Percentiles rank a stretch among this genome's conserved stretches.
These are phyloP conservation scores for Himalopsyche phryganea DNA, from an alignment of 1,140 invertebrate genomes.

Conservation along the genomic window DNA sequence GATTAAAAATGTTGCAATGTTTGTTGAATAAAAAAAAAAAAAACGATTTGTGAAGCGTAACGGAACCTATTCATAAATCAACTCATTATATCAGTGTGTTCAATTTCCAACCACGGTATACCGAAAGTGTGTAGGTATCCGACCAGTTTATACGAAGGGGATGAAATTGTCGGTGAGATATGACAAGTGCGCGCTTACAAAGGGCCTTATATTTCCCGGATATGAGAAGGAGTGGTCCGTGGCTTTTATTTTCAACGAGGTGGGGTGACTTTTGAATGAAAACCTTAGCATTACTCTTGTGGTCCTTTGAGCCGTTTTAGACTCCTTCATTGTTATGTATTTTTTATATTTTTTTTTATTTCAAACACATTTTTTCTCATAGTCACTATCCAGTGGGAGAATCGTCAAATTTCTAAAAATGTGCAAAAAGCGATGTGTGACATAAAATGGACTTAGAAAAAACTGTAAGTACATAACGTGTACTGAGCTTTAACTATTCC, in stretches of 20 bases:
- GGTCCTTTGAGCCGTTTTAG: not conserved
- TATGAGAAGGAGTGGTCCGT: conserved; percentile 7
- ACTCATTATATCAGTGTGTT: no score
- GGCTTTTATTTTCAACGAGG: not conserved
- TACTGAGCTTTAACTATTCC: no score
- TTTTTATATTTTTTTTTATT: not conserved
- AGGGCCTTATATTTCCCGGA: conserved; percentile 3
- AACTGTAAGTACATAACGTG: no score
- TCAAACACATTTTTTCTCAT: no score
- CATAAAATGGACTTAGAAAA: no score
- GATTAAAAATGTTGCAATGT: no score
- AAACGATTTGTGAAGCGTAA: no score
- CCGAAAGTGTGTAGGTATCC: not conserved
- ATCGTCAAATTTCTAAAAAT: no score
- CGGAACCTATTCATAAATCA: no score
- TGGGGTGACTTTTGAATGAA: conserved; percentile 4
- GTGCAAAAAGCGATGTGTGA: no score
- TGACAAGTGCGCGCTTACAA: conserved; percentile 13
- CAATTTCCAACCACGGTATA: not conserved
- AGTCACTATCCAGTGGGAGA: no score
- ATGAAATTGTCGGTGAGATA: conserved; percentile 10
- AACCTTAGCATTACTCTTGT: conserved; percentile 4
- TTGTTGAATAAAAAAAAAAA: no score
- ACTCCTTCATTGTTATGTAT: not conserved
- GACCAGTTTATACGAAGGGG: conserved; percentile 1